Evolutionary conservation across 2,888 invertebrate genomes (phyloP).

Genomic region (Pterobdella sp.): DNA sequence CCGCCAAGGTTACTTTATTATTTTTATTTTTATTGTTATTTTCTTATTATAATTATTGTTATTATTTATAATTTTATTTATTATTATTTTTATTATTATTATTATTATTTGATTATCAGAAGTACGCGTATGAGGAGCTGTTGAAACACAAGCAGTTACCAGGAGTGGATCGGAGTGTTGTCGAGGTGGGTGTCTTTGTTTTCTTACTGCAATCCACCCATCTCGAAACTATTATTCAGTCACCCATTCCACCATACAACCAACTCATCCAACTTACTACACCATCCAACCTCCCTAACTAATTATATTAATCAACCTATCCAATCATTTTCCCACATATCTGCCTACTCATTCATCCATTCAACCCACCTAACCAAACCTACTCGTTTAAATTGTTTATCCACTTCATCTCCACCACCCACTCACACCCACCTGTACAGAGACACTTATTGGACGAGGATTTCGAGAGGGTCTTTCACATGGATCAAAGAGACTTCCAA

Average conservation of each 20-base stretch:
- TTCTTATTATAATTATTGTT: too few relatives aligned
- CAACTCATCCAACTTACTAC: not conserved
- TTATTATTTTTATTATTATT: too few relatives aligned
- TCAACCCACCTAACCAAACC: not conserved
- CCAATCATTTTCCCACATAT: not conserved
- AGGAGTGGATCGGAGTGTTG: conserved; percentile 29
- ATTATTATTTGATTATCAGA: too few relatives aligned
- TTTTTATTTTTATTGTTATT: too few relatives aligned
- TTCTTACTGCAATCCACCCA: not conserved
- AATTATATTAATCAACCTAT: not conserved
- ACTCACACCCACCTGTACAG: conserved; percentile 5
- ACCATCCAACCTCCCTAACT: not conserved
- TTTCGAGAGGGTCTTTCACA: conserved; percentile 30
- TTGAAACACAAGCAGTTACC: conserved; percentile 27
- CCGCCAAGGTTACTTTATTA: conserved; percentile 8
- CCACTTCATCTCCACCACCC: not conserved
- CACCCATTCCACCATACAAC: not conserved
- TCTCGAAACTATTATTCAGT: not conserved
- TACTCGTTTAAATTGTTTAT: not conserved
- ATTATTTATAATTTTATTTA: too few relatives aligned
- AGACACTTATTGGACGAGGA: conserved; percentile 30
- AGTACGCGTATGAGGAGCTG: conserved; percentile 29
- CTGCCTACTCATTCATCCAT: not conserved
- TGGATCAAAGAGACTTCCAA: conserved; percentile 29
- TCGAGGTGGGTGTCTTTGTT: conserved; percentile 23